Percentiles rank a stretch among this genome's conserved stretches.
Evolutionary conservation across 1,140 invertebrate genomes (phyloP).

Genomic region (Trialeurodes vaporariorum): DNA sequence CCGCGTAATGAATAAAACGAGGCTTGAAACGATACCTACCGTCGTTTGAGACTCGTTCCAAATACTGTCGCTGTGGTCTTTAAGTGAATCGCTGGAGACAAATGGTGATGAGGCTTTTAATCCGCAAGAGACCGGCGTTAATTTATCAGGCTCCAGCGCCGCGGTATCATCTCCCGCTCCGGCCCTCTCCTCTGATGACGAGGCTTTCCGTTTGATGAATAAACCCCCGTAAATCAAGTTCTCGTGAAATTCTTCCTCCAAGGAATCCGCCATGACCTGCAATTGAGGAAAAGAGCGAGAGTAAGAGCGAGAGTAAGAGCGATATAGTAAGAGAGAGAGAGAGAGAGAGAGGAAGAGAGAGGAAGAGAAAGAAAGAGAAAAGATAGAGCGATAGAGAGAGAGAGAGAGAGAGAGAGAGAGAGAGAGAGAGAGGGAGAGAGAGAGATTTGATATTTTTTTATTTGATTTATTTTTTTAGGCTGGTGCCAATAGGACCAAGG

Average conservation of each 20-base stretch:
- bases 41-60: constrained; percentile 81
- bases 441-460: too few relatives aligned
- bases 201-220: constrained; percentile 35
- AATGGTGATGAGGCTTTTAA: constrained; percentile 45
- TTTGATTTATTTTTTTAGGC: too few relatives aligned
- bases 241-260: constrained; percentile 54
- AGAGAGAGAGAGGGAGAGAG: too few relatives aligned
- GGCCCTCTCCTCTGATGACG: background rate
- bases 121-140: constrained; percentile 3
- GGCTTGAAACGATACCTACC: constrained; percentile 20
- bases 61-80: constrained; percentile 69
- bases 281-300: background rate
- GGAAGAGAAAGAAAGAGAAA: background rate
- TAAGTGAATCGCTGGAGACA: constrained; percentile 65
- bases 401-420: too few relatives aligned
- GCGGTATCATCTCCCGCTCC: background rate
- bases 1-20: constrained; percentile 3
- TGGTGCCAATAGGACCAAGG: too few relatives aligned
- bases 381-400: too few relatives aligned
- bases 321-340: background rate
- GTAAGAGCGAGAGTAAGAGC: background rate
- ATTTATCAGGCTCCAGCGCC: constrained; percentile 17
- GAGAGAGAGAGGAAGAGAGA: background rate
- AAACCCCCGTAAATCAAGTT: constrained; percentile 58
- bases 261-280: constrained; percentile 26